Base-by-base conservation (phyloP, 1,140 invertebrate species). In the Pseudobourletiella spinata region DNA sequence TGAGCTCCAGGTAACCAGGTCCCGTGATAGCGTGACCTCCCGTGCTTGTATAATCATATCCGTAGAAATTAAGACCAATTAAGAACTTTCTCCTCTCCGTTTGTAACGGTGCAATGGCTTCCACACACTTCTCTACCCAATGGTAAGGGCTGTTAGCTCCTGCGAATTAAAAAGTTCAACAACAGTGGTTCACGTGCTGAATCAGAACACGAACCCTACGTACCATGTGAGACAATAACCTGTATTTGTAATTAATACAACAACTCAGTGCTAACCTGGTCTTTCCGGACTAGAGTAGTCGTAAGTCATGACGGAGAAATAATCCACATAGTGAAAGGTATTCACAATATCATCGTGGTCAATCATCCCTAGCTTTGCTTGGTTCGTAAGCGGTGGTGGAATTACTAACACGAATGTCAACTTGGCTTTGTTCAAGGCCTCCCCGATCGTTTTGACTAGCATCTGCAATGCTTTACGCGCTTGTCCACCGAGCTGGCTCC, bases 51-150 rank as follows among this genome's bases (percentile, higher is more conserved):
- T 88, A 95, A 70, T 89, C 86, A 74, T 91, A 87, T 6, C 94
- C 93, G 79, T 96, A 97, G 76, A 95, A 93, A 77, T 96, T 97
- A 1, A 96, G 72, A 4, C 94, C 94, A 59, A 95, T 73, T 29
- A 95, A 77, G 55, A 96, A 88, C 78, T 95, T 90, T 4, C 76
- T 71, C 55, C 88, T 77, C 60, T 78, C 75, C n/a, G 76, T 66
- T 44, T 82, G 79, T 60, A 80, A 76, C 4, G 86, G 83, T 22
- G 83, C 80, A 63, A 95, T 76, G 51, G 79, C 78, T 72, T 88
- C 82, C 2, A 96, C 79, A 72, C 89, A 91, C 42, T 84, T 75
- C 71, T 81, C 78, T n/a, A 88, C 79, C 91, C 93, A 96, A 52
- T 82, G 74, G 0, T 92, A 61, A 0, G 92, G 92, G 68, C 89